Evolutionary conservation across 2,888 invertebrate genomes (phyloP), one percentile per base, ranked within the genome.

Genomic region (Caenorhabditis becei): DNA sequence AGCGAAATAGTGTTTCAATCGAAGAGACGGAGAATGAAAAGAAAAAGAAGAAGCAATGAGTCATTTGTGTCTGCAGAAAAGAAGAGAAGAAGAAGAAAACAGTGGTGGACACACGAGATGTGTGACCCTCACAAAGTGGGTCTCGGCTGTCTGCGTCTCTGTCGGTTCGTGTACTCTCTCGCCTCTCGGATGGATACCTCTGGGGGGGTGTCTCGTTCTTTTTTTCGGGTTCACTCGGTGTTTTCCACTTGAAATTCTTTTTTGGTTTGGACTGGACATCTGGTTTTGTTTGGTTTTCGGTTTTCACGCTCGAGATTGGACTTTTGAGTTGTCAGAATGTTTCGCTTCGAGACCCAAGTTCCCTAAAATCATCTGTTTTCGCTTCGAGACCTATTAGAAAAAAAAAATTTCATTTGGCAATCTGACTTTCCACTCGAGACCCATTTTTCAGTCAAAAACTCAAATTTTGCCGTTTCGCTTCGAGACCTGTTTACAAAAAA

Each of bases 21-120:
- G 23, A 26, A 26, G 53, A 53, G 53, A 26, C 23, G 7, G 5
- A 53, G 53, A 53, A 3, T 14, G 41, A 41, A 41, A 41, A 41
- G 41, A 16, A 41, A 26, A 53, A 53, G 49, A 4, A 2, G 14
- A 41, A 5, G 18, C 11, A 28, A 56, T 56, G 56, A 56, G 35
- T 56, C 56, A 56, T 56, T 56, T 56, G 54, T n/a, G 56, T 28
- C 28, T 28, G 56, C 10, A 16, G 49, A 49, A 20, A 16, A 4
- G 16, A 20, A 23, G 20, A n/a, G 53, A 53, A 41, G 41, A 41
- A 11, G 41, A 41, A 41, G 14, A 41, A 41, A 41, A 41, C 41
- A 41, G 14, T 41, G 41, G 41, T 10, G 41, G 32, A 10, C 32
- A 7, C 5, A 10, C 32, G 32, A 32, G 32, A 32, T 7, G 32